A percentile compares a stretch with the other conserved stretches of the same genome.
Evolutionary conservation across 37 sponge, comb jelly and placozoan species (phyloP).

Genomic region (Geodia barretti): DNA sequence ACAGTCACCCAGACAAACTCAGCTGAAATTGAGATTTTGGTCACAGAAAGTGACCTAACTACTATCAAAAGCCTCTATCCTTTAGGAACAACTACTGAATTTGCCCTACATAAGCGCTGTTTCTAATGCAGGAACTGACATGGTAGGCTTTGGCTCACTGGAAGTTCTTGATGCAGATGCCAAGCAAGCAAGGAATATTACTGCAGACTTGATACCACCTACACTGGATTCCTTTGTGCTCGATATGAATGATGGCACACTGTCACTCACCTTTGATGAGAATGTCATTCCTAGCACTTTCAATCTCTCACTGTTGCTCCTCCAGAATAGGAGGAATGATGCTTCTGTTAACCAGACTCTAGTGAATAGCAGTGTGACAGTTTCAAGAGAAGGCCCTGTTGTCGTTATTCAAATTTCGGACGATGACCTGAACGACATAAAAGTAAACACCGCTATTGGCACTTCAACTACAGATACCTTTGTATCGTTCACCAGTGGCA

Average conservation of each 20-base stretch:
- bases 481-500: constrained; percentile 33
- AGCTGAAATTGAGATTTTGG: constrained; percentile 47
- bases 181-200: constrained; percentile 54
- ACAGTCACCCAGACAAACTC: constrained; percentile 43
- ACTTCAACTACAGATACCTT: constrained; percentile 47
- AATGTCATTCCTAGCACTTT: constrained; percentile 58
- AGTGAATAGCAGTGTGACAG: constrained; percentile 3
- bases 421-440: constrained; percentile 71
- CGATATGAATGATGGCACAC: constrained; percentile 69
- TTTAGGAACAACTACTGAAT: constrained; percentile 25
- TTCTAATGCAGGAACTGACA: constrained; percentile 51
- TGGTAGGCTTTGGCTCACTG: constrained; percentile 47
- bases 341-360: constrained; percentile 18
- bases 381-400: constrained; percentile 3
- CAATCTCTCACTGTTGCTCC: constrained; percentile 29
- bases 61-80: constrained; percentile 54
- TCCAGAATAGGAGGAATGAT: constrained; percentile 25
- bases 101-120: constrained; percentile 51
- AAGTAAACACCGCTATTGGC: constrained; percentile 70
- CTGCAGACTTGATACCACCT: constrained; percentile 74
- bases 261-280: constrained; percentile 80
- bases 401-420: constrained; percentile 40
- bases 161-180: constrained; percentile 29
- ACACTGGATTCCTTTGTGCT: constrained; percentile 67
- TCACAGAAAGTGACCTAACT: constrained; percentile 34